Conservation (phyloP, 2,888 invertebrate genomes). For the Drosophila kokeensis region DNA sequence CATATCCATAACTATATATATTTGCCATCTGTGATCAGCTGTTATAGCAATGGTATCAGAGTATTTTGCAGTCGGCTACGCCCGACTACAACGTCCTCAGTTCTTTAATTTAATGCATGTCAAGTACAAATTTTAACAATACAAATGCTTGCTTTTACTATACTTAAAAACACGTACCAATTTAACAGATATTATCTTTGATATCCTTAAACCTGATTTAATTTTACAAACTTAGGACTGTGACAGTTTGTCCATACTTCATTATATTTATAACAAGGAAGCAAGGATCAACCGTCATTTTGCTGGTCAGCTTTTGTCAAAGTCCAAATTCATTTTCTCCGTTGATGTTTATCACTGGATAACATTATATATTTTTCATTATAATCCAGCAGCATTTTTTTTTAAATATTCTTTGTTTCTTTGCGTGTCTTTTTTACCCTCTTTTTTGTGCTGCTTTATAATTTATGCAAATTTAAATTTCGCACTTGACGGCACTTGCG, state of each 20-base stretch:
- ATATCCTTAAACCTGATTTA: background rate
- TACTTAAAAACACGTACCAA: background rate
- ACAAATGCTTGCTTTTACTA: background rate
- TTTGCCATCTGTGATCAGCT: background rate
- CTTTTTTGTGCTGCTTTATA: slow-evolving; percentile 55
- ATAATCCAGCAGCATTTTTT: slow-evolving; percentile 38
- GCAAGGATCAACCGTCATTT: background rate
- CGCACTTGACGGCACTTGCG: slow-evolving; percentile 75
- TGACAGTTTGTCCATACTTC: background rate
- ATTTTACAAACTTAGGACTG: background rate
- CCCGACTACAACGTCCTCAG: background rate
- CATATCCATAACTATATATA: too few species aligned
- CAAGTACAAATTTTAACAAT: background rate
- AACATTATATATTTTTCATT: slow-evolving; percentile 67
- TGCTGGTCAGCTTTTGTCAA: slow-evolving; percentile 26
- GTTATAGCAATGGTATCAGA: background rate
- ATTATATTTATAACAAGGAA: background rate
- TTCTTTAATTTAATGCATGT: background rate
- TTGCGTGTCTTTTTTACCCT: slow-evolving; percentile 14
- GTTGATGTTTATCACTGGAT: slow-evolving; percentile 37
- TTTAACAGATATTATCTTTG: background rate
- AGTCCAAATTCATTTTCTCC: background rate
- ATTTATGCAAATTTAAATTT: slow-evolving; percentile 77
- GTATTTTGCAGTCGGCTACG: too few species aligned
- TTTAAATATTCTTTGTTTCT: slow-evolving; percentile 44